Conservation (phyloP, 2,113 vertebrate genomes). For the Crotophaga sulcirostris region DNA sequence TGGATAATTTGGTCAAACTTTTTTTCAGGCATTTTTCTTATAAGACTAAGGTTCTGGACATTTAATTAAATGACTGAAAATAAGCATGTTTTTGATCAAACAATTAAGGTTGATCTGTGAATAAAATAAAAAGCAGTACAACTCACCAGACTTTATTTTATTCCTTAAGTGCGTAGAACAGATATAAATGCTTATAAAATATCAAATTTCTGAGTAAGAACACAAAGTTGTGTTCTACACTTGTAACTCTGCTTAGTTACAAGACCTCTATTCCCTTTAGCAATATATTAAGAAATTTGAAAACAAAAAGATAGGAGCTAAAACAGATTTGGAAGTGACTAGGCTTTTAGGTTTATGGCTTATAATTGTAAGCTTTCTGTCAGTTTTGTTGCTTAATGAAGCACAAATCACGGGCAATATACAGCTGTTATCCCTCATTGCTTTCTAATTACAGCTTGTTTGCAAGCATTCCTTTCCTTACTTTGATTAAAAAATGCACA, state of each 20-base stretch:
- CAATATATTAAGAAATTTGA: neutral
- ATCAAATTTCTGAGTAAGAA: neutral
- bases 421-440: neutral
- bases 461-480: neutral
- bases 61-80: neutral
- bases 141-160: neutral
- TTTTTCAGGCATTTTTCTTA: neutral
- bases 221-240: neutral
- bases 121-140: neutral
- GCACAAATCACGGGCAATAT: neutral
- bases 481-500: neutral
- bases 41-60: neutral
- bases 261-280: neutral
- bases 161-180: neutral
- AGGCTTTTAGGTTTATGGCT: neutral
- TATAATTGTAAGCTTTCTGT: neutral
- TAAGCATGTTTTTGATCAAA: neutral
- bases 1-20: neutral
- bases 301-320: neutral
- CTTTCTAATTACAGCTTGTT: neutral
- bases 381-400: neutral
- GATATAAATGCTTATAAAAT: neutral
- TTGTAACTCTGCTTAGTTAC: neutral
- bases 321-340: neutral
- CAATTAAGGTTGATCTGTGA: neutral